A percentile compares a stretch with the other conserved stretches of the same genome.
These are phyloP conservation scores for Hydropotes inermis DNA, from an alignment of 2,113 vertebrate genomes.

Conservation along the genomic window DNA sequence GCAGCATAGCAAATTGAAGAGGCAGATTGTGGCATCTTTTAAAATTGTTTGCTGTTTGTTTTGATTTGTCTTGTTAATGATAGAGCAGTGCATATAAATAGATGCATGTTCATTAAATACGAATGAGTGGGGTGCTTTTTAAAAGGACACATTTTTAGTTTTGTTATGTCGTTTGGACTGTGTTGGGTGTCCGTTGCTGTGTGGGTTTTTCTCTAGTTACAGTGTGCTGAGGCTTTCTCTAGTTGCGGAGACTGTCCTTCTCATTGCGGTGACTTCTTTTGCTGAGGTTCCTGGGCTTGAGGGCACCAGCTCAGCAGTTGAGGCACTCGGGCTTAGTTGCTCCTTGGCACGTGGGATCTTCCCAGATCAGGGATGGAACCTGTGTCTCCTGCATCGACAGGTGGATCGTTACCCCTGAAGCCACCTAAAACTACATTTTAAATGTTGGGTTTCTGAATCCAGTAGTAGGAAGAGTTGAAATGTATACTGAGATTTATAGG, in stretches of 20 bases:
- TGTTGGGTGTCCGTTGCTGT: not conserved
- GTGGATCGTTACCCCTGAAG: not conserved
- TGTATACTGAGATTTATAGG: not conserved
- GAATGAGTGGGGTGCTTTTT: not conserved
- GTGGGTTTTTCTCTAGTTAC: not conserved
- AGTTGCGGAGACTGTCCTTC: not conserved
- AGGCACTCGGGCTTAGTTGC: fast-evolving
- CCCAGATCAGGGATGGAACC: not conserved
- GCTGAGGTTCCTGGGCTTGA: not conserved
- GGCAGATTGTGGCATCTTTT: not conserved
- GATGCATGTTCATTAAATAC: not conserved
- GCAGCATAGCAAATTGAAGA: not conserved
- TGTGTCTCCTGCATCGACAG: not conserved
- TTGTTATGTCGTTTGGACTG: not conserved
- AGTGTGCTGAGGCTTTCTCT: not conserved
- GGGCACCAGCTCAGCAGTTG: not conserved
- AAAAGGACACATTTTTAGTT: not conserved
- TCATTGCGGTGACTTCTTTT: not conserved
- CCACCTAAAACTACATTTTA: not conserved
- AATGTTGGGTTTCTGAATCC: not conserved
- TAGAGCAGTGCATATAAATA: not conserved
- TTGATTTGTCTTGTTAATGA: not conserved
- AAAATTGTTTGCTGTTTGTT: not conserved
- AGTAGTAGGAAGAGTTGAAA: not conserved
- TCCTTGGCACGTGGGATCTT: not conserved